Conservation (phyloP, 2,888 invertebrate species). For the Pseudoips prasinana region DNA sequence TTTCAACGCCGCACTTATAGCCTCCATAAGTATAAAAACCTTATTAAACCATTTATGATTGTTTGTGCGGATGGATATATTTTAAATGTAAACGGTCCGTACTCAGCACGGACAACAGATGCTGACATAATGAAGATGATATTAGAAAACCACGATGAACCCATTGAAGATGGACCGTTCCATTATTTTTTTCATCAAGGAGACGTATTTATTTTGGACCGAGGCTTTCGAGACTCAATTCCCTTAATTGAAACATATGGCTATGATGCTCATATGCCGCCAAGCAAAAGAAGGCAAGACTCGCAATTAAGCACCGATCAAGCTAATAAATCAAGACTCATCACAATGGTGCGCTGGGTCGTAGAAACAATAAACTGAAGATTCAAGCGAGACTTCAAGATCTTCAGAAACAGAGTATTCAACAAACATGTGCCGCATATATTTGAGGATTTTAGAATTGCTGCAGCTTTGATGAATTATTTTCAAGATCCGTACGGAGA, state of each 20-base stretch:
- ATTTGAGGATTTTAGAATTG: constrained; percentile 1
- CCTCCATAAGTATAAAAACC: constrained; percentile 6
- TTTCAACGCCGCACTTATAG: constrained; percentile 22
- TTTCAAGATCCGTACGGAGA: constrained; percentile 6
- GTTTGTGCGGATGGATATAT: constrained; percentile 5
- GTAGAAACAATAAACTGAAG: constrained; percentile 11
- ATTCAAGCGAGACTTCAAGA: constrained; percentile 10
- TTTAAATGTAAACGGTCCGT: constrained; percentile 2
- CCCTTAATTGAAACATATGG: constrained; percentile 4
- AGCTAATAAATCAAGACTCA: constrained; percentile 10
- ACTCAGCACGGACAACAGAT: constrained; percentile 5
- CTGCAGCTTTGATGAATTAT: constrained; percentile 4
- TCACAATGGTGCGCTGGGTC: constrained; percentile 11
- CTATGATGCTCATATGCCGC: constrained; percentile 8
- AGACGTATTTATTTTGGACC: constrained; percentile 7
- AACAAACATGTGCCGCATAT: constrained; percentile 2
- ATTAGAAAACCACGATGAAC: constrained; percentile 1
- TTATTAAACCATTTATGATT: constrained; percentile 4
- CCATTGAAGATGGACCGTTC: constrained; percentile 2
- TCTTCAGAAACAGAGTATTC: constrained; percentile 7
- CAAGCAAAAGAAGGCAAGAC: constrained; percentile 3
- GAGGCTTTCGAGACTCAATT: constrained; percentile 7
- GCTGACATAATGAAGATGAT: constrained; percentile 4
- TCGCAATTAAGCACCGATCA: constrained; percentile 5
- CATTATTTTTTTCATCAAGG: constrained; percentile 1